Percentiles rank a stretch among this genome's conserved stretches.
These are phyloP conservation scores for Akabosia matsudoensis DNA, from an alignment of 1,140 invertebrate species.

Conservation along the genomic window DNA sequence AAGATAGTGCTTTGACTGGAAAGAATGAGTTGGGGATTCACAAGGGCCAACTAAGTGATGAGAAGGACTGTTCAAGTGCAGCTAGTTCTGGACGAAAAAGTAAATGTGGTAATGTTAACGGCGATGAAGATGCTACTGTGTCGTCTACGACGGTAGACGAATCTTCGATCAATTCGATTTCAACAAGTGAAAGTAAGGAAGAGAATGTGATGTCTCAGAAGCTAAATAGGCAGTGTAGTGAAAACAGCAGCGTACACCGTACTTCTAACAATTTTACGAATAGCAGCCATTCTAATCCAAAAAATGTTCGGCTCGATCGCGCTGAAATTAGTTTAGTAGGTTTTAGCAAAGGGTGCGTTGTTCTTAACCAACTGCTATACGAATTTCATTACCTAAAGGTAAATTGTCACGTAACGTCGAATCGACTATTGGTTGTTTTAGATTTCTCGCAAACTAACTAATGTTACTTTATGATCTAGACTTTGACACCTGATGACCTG, in stretches of 20 bases:
- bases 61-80: constrained; percentile 4
- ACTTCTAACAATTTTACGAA: neutral
- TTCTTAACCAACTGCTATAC: constrained; percentile 82
- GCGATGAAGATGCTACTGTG: constrained; percentile 34
- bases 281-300: neutral
- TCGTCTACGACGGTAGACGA: constrained; percentile 40
- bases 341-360: constrained; percentile 89
- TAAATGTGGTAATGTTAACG: neutral
- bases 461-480: constrained; percentile 47
- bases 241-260: neutral
- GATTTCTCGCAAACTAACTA: neutral
- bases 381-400: constrained; percentile 70
- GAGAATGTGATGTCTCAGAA: too few species aligned
- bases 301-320: constrained; percentile 51
- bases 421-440: neutral
- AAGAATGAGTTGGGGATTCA: constrained; percentile 54
- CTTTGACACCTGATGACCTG: constrained; percentile 59
- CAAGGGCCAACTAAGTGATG: constrained; percentile 27
- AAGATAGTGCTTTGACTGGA: constrained; percentile 42
- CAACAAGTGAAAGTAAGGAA: neutral
- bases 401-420: neutral
- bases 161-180: neutral
- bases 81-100: constrained; percentile 19
- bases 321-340: constrained; percentile 65
- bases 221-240: neutral